Evolutionary conservation across 2,797 vertebrate species (phyloP).

Genomic region (Hydrocynus forskahlii): DNA sequence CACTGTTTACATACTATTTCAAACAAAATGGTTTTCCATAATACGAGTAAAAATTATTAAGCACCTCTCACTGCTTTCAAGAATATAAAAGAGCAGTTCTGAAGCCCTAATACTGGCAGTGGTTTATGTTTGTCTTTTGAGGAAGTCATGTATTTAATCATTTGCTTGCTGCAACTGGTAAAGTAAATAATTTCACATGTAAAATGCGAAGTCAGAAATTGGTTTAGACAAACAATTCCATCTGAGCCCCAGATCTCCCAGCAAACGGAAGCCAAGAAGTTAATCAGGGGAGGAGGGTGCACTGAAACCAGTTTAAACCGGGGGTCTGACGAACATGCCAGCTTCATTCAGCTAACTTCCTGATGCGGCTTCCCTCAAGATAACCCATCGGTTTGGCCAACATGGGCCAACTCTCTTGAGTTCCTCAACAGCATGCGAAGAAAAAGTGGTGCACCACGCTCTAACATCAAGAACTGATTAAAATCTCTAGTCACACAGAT

Average conservation of each 20-base stretch:
- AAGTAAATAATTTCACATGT: background rate
- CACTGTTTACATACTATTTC: too few species aligned
- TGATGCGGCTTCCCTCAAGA: constrained; percentile 11
- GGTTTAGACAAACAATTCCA: background rate
- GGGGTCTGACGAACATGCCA: background rate
- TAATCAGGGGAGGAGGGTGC: background rate
- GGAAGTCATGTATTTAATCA: background rate
- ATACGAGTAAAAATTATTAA: too few species aligned
- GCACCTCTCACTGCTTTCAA: too few species aligned
- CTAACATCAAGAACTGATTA: background rate
- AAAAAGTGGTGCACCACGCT: background rate
- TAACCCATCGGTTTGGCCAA: background rate
- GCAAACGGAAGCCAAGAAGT: background rate
- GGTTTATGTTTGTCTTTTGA: background rate
- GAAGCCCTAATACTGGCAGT: background rate
- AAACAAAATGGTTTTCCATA: too few species aligned
- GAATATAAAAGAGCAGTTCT: too few species aligned
- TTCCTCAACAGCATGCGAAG: constrained; percentile 6
- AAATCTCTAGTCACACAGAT: background rate
- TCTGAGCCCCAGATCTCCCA: background rate
- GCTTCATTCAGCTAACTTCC: constrained; percentile 23
- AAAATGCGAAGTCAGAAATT: background rate
- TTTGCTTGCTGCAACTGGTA: background rate
- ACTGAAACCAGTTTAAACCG: constrained; percentile 11
- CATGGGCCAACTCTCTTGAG: background rate